These are phyloP conservation scores for Procambarus clarkii DNA, from an alignment of 1,140 invertebrate genomes.

Conservation along the genomic window DNA sequence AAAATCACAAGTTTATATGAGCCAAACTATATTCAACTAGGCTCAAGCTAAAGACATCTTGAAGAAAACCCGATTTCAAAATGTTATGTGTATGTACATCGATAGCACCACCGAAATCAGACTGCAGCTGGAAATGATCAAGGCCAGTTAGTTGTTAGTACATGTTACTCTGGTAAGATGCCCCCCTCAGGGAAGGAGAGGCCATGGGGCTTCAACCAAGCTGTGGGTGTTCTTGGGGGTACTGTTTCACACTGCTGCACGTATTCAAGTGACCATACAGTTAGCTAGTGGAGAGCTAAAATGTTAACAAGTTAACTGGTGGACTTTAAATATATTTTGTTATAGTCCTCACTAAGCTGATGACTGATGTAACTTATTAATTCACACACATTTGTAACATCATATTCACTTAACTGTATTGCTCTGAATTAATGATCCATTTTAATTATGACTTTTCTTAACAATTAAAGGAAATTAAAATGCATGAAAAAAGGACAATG, in stretches of 20 bases:
- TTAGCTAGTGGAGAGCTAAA: background rate
- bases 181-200: background rate
- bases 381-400: no score
- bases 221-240: background rate
- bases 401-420: no score
- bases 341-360: no score
- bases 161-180: slow-evolving; percentile 24
- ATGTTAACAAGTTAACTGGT: background rate
- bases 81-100: slow-evolving; percentile 59
- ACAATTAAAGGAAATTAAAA: no score
- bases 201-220: background rate
- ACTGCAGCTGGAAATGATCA: slow-evolving; percentile 68
- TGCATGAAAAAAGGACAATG: no score
- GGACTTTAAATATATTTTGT: no score
- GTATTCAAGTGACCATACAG: background rate
- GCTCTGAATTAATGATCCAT: no score
- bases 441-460: no score
- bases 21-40: slow-evolving; percentile 42
- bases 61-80: slow-evolving; percentile 56
- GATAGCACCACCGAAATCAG: slow-evolving; percentile 70
- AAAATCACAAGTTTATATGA: slow-evolving; percentile 57
- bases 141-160: slow-evolving; percentile 69
- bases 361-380: no score
- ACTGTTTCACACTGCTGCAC: background rate
- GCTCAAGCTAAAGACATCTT: slow-evolving; percentile 51